Evolutionary conservation across 2,797 vertebrate genomes (phyloP).

Genomic region (Lagocephalus sceleratus): DNA sequence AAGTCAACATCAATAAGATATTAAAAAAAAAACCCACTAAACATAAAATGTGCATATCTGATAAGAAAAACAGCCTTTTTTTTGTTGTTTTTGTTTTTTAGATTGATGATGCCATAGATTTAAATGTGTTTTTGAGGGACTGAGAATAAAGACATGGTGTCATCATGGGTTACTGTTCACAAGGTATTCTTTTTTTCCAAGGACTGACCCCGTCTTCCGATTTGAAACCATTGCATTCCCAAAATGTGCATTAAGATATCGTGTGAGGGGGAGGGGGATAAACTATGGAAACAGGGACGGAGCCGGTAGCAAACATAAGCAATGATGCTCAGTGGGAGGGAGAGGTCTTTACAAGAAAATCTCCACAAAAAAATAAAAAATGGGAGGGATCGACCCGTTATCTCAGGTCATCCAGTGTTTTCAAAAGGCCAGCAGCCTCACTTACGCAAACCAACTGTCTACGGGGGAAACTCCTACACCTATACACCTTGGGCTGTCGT

Average conservation of each 20-base stretch:
- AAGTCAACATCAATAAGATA: constrained; percentile 55
- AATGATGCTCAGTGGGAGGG: constrained; percentile 22
- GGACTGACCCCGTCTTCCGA: constrained; percentile 28
- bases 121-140: constrained; percentile 23
- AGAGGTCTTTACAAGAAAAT: constrained; percentile 22
- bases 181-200: constrained; percentile 43
- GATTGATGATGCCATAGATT: constrained; percentile 15
- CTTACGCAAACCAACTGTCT: constrained; percentile 33
- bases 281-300: constrained; percentile 8
- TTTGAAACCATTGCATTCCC: neutral
- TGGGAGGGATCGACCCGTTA: constrained; percentile 38
- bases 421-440: constrained; percentile 40
- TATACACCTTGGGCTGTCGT: constrained; percentile 45
- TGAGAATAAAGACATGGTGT: constrained; percentile 32
- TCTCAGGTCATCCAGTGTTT: constrained; percentile 58
- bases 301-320: constrained; percentile 22
- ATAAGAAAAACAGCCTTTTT: constrained; percentile 17
- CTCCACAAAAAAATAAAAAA: constrained; percentile 1
- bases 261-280: constrained; percentile 13
- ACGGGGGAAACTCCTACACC: constrained; percentile 42
- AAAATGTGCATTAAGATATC: neutral
- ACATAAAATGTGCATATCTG: constrained; percentile 35
- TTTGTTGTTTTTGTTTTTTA: neutral
- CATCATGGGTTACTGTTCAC: constrained; percentile 28
- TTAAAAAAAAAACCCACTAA: constrained; percentile 55